Base-by-base conservation (phyloP, 2,888 invertebrate species). In the Morpho achilles region DNA sequence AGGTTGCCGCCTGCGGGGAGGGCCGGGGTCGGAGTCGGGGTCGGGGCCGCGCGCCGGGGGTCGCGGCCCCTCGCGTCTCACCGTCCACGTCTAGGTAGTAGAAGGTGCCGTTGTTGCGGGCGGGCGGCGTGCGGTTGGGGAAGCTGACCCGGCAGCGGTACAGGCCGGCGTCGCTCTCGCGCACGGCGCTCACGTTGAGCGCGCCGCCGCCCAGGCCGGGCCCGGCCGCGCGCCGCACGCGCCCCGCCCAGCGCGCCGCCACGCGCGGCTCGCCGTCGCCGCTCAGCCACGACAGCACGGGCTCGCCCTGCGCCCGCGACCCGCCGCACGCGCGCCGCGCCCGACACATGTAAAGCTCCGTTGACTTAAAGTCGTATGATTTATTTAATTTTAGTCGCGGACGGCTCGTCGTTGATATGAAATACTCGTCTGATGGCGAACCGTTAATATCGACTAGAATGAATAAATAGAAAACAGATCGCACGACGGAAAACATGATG, bases 131-230 rank as follows among this genome's bases (percentile, higher is more conserved):
- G 71, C 97, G 93, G 84, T 97, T 97, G 62, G 97, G 95, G 81
- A 97, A 97, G 74, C 95, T 93, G 65, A 98, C 94, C 77, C 93
- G 94, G 87, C 98, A 98, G 87, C 97, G 96, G 87, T 96, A 98
- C 93, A 96, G 96, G 68, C 98, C 98, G 74, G 95, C 94, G 85
- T 98, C 98, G 53, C 95, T 93, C 84, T 97, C 97, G 65, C 96
- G 92, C 70, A 98, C 96, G 68, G 96, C 94, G 58, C 96, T 96
- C 66, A 98, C 91, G 90, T 97, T 97, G 70, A 97, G 93, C 69
- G 95, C 94, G 69, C 94, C 95, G 61, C 92, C 91, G 62, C 93
- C 93, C 53, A 91, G 91, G 41, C 80, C 80, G 47, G 77, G 76
- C 58, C 44, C 43, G 45, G 8, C 16, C 53, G 40, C 53, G 46